phyloP scores from a whole-genome alignment of 2,797 vertebrate genomes.

The Pelodytes ibericus region DNA sequence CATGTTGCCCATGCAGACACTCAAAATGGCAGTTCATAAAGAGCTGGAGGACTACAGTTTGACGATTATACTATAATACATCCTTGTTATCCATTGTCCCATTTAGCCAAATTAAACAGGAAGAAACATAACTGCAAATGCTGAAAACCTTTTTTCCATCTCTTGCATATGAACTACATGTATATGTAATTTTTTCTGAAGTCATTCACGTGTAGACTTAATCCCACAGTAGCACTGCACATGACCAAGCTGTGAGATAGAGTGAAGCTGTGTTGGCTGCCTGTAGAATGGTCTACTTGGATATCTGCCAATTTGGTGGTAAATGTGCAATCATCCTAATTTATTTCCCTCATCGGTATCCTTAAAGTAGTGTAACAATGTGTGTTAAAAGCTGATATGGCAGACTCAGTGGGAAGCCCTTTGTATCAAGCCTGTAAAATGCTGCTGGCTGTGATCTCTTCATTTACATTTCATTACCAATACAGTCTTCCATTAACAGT shows the following conservation, averaged over 20 bases:
- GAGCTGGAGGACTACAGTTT: too few relatives aligned
- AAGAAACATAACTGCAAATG: too few relatives aligned
- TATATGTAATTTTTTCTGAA: neutral
- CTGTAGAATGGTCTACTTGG: slow-evolving; percentile 31
- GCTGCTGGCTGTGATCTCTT: slow-evolving; percentile 49
- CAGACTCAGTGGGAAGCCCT: slow-evolving; percentile 44
- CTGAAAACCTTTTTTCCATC: neutral
- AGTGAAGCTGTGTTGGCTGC: slow-evolving; percentile 18
- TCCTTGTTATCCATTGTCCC: too few relatives aligned
- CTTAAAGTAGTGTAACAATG: slow-evolving; percentile 38
- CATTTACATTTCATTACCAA: slow-evolving; percentile 55
- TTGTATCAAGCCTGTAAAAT: slow-evolving; percentile 50
- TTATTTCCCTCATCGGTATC: slow-evolving; percentile 46
- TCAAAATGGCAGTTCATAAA: too few relatives aligned
- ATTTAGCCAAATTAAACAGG: too few relatives aligned
- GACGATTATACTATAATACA: too few relatives aligned
- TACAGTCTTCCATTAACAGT: slow-evolving; percentile 53
- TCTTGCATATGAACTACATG: neutral
- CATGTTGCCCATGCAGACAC: too few relatives aligned
- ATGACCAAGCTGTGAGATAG: slow-evolving; percentile 27
- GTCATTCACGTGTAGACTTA: neutral
- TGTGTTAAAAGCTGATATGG: slow-evolving; percentile 53
- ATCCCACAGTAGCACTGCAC: slow-evolving; percentile 2
- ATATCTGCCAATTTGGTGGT: slow-evolving; percentile 40
- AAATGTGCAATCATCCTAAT: slow-evolving; percentile 47